A percentile compares a stretch with the other conserved stretches of the same genome.
phyloP scores from a whole-genome alignment of 2,113 vertebrate genomes.

The Erythrocebus patas region DNA sequence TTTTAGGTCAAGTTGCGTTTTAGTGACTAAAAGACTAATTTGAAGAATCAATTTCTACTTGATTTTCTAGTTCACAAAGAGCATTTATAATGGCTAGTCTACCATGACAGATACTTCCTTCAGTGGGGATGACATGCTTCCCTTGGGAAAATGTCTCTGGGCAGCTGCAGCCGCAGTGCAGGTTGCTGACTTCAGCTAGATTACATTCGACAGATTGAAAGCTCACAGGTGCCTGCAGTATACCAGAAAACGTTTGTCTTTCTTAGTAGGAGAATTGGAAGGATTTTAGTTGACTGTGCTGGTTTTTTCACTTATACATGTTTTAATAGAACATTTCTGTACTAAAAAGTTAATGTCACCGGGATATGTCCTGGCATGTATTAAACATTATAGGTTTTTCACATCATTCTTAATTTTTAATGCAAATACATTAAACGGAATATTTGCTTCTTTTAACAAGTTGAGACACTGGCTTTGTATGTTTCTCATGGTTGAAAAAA shows the following conservation, averaged over 20 bases:
- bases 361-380: background rate
- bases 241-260: constrained; percentile 67
- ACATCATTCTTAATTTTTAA: constrained; percentile 23
- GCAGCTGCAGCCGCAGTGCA: constrained; percentile 40
- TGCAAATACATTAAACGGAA: background rate
- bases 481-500: background rate
- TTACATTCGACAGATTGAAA: constrained; percentile 66
- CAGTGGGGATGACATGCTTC: constrained; percentile 41
- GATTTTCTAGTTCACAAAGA: constrained; percentile 55
- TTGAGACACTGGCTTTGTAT: background rate
- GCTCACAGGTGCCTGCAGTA: constrained; percentile 57
- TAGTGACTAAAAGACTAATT: constrained; percentile 48
- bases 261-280: constrained; percentile 66
- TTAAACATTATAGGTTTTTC: constrained; percentile 5
- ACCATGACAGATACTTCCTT: constrained; percentile 42
- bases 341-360: background rate
- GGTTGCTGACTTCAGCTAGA: constrained; percentile 63
- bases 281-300: constrained; percentile 42
- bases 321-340: constrained; percentile 40
- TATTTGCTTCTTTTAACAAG: constrained; percentile 40
- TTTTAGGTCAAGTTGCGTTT: constrained; percentile 41
- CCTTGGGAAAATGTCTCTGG: constrained; percentile 49
- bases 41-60: constrained; percentile 53
- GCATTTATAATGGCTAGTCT: constrained; percentile 19
- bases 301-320: constrained; percentile 37